Evolutionary conservation across 2,888 invertebrate species (phyloP), one percentile per base, ranked within the genome.

Genomic region (Morpho helenor): DNA sequence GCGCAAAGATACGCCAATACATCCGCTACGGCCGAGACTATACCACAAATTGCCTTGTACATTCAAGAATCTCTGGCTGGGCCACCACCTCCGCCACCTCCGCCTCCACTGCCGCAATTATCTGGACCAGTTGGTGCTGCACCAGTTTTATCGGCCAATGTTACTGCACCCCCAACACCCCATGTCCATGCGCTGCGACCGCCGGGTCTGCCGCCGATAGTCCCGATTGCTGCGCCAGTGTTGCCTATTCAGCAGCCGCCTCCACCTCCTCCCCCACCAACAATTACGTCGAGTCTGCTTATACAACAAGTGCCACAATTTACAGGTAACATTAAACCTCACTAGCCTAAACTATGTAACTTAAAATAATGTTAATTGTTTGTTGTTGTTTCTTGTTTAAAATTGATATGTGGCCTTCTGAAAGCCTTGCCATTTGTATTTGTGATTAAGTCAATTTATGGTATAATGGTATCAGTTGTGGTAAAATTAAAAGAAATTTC

Each of bases 1-100:
- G 68, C 71, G 0, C 82, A 87, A 42, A 72, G 87, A 43, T 81
- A 87, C 62, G 70, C 77, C 3, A 73, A 76, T 0, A 76, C 80
- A 71, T 68, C 73, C 3, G 61, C 67, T 4, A 56, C 67, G 4
- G 61, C 64, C 4, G 75, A 75, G 56, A 71, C 71, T 8, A 69
- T 70, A 22, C 70, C 72, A 2, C 74, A 73, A 50, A 72, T 74
- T 48, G 70, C 72, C 3, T 62, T 69, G 55, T 75, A 68, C 49
- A 71, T 74, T 5, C 66, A 67, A 49, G 70, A 70, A 48, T 66
- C 68, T 7, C 57, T 58, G n/a, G 63, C 59, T 22, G 61, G 63
- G 0, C 66, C 66, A 8, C 67, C 69, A 2, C 68, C 70, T 9
- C 77, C 78, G 2, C 75, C 75, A 4, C 76, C 76, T 0, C 76